Evolutionary conservation across 1,140 invertebrate species (phyloP), one percentile per base, ranked within the genome.

Genomic region (Lordiphosa collinella): DNA sequence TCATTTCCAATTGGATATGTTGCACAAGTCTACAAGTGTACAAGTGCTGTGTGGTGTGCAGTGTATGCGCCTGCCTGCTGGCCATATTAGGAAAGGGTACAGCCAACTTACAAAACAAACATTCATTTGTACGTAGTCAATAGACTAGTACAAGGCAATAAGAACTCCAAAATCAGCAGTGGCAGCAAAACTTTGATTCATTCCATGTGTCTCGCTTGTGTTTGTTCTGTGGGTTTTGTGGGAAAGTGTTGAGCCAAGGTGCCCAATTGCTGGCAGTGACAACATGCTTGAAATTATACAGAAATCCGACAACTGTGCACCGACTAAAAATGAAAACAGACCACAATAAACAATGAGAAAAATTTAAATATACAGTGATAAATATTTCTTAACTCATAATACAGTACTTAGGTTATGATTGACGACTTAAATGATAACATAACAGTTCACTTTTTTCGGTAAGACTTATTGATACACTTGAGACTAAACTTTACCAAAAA

Each of bases 1-100:
- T 82, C 76, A 82, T 82, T 82, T 82, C 76, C 78, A 82, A 82
- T 82, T 82, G 76, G 76, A 84, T 82, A 57, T 76, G 72, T 82
- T 84, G 78, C 78, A 82, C 71, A 75, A 80, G 75, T 44, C 41
- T 44, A 57, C 47, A 56, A 48, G 46, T 48, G 44, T 49, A 49
- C 18, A 44, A 29, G 14, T 31, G n/a, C 44, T 14, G 40, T 44
- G 22, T 43, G n/a, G 66, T 68, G 56, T 68, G 48, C 29, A 36
- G 66, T 80, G 66, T 44, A 55, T 35, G 63, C 43, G 8, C 38
- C 55, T 36, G 29, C 46, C 18, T 63, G 57, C 44, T 67, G 55
- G 63, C 76, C 76, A 80, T 80, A 80, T 80, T 80, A 71, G 76
- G 76, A 80, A 73, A 82, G 76, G 76, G 76, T 82, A 80, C 71